Evolutionary conservation across 2,888 invertebrate species (phyloP), one percentile per base, ranked within the genome.

Genomic region (Octonoba sinensis): DNA sequence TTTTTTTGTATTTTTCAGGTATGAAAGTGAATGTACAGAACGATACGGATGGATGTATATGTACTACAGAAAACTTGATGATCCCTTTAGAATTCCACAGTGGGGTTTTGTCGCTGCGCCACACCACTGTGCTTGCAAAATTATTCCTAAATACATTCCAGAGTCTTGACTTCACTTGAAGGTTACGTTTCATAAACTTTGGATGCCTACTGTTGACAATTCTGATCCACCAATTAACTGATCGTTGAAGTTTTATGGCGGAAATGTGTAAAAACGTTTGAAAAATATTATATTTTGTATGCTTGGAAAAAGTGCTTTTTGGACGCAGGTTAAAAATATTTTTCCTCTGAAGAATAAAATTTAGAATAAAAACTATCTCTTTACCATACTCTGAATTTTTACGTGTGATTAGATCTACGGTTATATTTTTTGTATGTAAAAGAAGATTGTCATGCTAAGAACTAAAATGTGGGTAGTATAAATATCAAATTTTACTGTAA

Each of bases 111-210:
- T 86, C 6, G 85, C 85, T 44, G 85, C 85, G 20, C 86, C 86
- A 16, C 86, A 86, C 76, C 86, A 86, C 64, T 86, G 86, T 77
- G 86, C 86, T n/a, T 86, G 86, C 78, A 86, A 86, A 84, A 85
- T 86, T n/a, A 85, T 84, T 44, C 84, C 84, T n/a, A 85, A 85
- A 66, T 84, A 83, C 73, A 75, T 79, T 72, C 82, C 77, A 47
- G 78, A 78, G 27, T 74, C 82, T 27, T 83, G 83, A 83, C 62
- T 82, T 22, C 20, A 46, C 15, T 27, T 22, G 27, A 16, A 27
- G 6, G 18, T 13, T 56, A 22, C 44, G 27, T 36, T 13, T 65
- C 66, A 66, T 47, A n/a, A 54, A 72, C 51, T 60, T 72, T 51
- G 46, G 54, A 59, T 22, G 72, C 60, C 72, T 60, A 59, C 56